A percentile compares a stretch with the other conserved stretches of the same genome.
These are phyloP conservation scores for Chauna torquata DNA, from an alignment of 2,113 vertebrate genomes.

Conservation along the genomic window DNA sequence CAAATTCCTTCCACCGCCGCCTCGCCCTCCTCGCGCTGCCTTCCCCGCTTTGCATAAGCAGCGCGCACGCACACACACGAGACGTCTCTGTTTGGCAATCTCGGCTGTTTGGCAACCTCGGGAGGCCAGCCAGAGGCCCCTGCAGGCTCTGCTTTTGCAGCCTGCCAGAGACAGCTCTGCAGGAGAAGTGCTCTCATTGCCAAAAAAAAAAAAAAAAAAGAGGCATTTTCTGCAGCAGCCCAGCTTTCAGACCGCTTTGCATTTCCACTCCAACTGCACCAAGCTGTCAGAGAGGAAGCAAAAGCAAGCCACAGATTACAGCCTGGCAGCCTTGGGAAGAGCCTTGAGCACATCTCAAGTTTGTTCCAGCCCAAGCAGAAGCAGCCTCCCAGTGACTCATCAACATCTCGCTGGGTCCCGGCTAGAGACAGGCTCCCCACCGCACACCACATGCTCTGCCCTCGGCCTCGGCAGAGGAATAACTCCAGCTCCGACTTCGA, in stretches of 20 bases:
- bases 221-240: not conserved
- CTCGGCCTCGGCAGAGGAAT: not conserved
- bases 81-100: conserved; percentile 18
- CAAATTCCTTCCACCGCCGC: not conserved
- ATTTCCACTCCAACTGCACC: not conserved
- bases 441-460: rapidly evolving
- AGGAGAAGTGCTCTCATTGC: not conserved
- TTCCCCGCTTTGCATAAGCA: not conserved
- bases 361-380: not conserved
- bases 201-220: not conserved
- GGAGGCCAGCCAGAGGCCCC: conserved; percentile 46
- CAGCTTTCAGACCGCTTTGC: not conserved
- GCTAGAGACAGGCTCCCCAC: not conserved
- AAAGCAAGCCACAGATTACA: conserved; percentile 24
- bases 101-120: not conserved
- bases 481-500: not conserved
- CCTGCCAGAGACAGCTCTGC: not conserved
- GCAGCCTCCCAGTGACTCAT: not conserved
- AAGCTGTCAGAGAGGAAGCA: not conserved
- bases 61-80: not conserved
- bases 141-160: conserved; percentile 33
- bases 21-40: not conserved
- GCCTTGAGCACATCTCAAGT: not conserved
- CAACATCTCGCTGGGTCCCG: rapidly evolving
- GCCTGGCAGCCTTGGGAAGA: not conserved